Base-by-base conservation (phyloP, 2,888 invertebrate species). In the Perdita meconis region DNA sequence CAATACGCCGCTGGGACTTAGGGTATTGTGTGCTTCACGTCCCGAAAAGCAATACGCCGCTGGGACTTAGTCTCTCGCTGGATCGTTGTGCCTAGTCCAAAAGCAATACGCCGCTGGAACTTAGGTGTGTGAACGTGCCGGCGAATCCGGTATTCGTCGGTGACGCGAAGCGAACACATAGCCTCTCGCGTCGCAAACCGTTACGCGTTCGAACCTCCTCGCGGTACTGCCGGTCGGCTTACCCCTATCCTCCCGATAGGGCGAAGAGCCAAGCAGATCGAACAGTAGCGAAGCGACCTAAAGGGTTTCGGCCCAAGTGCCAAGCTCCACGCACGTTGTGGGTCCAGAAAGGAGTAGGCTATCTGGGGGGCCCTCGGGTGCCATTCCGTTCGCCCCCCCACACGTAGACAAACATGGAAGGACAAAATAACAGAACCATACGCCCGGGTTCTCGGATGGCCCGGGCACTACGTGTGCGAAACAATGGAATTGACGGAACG, bases 261-360 rank as follows among this genome's bases (percentile, higher is more conserved):
- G 30, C 30, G 30, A 30, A 30, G 30, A 30, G 30, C 30, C 30
- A 4, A 2, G 30, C 30, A 30, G 30, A 30, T 30, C 30, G 30
- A 4, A 4, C 3, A 4, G 30, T 30, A 30, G 30, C 40, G 40
- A 8, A 40, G 40, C 40, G 40, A 2, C 40, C 40, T 12, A 40
- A 40, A 40, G 40, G 40, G 40, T 40, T 40, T 40, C 40, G 13
- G 40, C 40, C 40, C 40, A 40, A 40, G 40, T 8, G 40, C 40
- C 40, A 5, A 12, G 40, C 12, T 13, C 40, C 40, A 40, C 13
- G 40, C 40, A 40, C 40, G 40, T 40, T 40, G 13, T 40, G 40
- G 40, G 40, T 2, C 40, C 40, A 40, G 40, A 40, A 40, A 40
- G 40, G 40, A 13, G 12, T 12, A 13, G 40, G 40, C 40, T 40